Conservation (phyloP, 2,113 vertebrate species). For the Stegostoma tigrinum region DNA sequence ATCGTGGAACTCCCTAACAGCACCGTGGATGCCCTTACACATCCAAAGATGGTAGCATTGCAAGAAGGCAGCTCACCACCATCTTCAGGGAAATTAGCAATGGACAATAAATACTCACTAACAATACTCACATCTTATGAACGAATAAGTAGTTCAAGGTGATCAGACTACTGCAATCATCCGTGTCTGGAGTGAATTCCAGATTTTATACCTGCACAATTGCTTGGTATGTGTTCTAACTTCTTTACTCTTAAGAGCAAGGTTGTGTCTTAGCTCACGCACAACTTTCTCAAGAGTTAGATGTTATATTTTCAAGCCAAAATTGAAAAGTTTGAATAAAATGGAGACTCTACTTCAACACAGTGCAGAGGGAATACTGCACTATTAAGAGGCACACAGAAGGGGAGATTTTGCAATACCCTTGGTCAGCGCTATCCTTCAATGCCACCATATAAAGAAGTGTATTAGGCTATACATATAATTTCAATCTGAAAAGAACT, state of each 20-base stretch:
- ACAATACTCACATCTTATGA: no score
- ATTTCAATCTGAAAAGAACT: neutral
- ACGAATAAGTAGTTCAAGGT: neutral
- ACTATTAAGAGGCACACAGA: neutral
- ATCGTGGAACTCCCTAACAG: no score
- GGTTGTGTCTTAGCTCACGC: neutral
- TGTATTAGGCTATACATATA: neutral
- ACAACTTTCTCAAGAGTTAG: neutral
- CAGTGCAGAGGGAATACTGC: neutral
- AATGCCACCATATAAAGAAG: neutral
- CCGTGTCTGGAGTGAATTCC: neutral
- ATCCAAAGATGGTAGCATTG: no score
- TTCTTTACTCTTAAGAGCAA: neutral
- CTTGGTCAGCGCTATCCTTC: neutral
- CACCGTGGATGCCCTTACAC: no score
- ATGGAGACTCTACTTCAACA: neutral
- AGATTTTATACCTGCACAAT: neutral
- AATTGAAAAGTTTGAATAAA: neutral
- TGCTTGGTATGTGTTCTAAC: neutral
- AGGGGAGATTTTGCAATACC: neutral
- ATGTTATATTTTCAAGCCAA: neutral
- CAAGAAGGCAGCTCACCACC: no score
- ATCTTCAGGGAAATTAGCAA: no score
- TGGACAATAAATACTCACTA: no score
- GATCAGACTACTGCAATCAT: neutral